Evolutionary conservation across 2,113 vertebrate genomes (phyloP).

Genomic region (Gallinago jamesoni): DNA sequence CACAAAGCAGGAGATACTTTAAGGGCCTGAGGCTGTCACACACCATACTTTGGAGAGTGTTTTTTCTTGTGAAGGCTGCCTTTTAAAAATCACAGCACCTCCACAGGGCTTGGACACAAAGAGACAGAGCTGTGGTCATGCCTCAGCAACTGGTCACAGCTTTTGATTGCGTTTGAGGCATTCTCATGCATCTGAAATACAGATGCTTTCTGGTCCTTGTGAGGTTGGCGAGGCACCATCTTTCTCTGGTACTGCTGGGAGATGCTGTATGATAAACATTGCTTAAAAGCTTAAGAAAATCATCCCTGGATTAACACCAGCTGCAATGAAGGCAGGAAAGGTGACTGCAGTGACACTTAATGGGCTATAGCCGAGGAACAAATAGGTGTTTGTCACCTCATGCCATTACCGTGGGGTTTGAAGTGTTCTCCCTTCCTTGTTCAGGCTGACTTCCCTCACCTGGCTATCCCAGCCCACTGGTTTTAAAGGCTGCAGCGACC

Average conservation of each 20-base stretch:
- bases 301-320: neutral
- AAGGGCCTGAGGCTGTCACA: neutral
- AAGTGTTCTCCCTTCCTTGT: neutral
- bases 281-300: neutral
- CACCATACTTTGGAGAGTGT: neutral
- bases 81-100: neutral
- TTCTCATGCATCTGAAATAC: neutral
- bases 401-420: accelerated
- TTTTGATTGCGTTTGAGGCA: neutral
- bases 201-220: neutral
- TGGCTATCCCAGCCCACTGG: too few relatives aligned
- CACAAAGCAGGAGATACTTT: neutral
- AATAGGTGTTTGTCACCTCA: neutral
- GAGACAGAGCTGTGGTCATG: neutral
- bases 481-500: neutral
- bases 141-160: neutral
- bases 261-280: neutral
- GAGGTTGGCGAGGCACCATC: neutral
- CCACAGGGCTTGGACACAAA: neutral
- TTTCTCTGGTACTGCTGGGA: neutral
- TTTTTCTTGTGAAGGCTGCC: neutral
- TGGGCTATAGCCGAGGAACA: neutral
- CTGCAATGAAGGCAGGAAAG: neutral
- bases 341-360: neutral
- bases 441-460: neutral